phyloP scores from a whole-genome alignment of 64 coral and sea anemone genomes.

The Hydrozoanthus tunicans region DNA sequence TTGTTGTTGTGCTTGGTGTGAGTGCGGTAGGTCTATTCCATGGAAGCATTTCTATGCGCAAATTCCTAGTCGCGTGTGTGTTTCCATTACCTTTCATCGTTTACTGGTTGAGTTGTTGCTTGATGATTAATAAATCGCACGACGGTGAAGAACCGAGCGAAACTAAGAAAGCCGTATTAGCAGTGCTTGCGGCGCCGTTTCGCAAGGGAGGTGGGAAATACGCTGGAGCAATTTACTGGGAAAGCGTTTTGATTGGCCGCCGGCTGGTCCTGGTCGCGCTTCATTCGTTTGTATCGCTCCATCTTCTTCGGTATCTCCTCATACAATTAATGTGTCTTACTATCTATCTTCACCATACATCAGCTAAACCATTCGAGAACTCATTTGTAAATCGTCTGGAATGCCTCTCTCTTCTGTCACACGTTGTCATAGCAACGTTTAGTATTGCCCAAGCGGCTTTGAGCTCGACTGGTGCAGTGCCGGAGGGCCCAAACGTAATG shows the following conservation, averaged over 20 bases:
- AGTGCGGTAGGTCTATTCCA: conserved; percentile 47
- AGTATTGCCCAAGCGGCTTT: conserved; percentile 65
- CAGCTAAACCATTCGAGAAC: conserved; percentile 48
- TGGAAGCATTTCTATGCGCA: conserved; percentile 11
- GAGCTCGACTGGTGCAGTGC: conserved; percentile 32
- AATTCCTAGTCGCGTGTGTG: conserved; percentile 65
- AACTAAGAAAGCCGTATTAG: conserved; percentile 13
- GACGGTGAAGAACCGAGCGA: neutral
- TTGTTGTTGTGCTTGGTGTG: conserved; percentile 61
- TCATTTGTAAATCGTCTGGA: conserved; percentile 48
- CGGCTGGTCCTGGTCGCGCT: conserved; percentile 65
- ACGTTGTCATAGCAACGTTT: conserved; percentile 60
- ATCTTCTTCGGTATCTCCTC: conserved; percentile 45
- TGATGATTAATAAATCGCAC: neutral
- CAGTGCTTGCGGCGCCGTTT: conserved; percentile 66
- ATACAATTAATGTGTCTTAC: conserved; percentile 48
- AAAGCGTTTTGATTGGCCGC: conserved; percentile 80
- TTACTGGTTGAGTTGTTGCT: conserved; percentile 43
- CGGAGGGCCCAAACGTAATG: conserved; percentile 30
- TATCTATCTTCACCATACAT: conserved; percentile 55
- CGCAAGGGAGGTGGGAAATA: conserved; percentile 6
- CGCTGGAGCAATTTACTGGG: conserved; percentile 73
- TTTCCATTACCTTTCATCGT: conserved; percentile 72
- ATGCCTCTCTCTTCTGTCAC: conserved; percentile 38
- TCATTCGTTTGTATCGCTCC: conserved; percentile 57